These are phyloP conservation scores for Musca vetustissima DNA, from an alignment of 1,140 invertebrate genomes.

Conservation along the genomic window DNA sequence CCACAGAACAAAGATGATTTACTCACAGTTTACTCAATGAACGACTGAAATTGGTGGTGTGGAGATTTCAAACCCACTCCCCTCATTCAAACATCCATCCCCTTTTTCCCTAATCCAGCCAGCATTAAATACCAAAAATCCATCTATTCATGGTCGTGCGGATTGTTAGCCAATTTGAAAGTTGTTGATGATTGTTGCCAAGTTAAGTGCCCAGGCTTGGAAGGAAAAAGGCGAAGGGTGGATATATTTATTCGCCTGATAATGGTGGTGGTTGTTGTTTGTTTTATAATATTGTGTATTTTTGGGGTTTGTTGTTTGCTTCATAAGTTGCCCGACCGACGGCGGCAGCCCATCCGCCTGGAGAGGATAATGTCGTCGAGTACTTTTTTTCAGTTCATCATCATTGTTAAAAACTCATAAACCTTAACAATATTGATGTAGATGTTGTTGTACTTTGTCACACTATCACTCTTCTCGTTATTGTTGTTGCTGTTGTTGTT, in stretches of 20 bases:
- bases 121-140: neutral
- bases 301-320: no score
- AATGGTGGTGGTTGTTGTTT: no score
- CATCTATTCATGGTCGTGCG: neutral
- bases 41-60: neutral
- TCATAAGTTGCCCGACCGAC: no score
- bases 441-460: neutral
- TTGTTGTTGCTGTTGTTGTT: neutral
- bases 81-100: neutral
- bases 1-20: slow-evolving; percentile 1
- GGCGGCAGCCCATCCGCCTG: no score
- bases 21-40: neutral
- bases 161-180: slow-evolving; percentile 4
- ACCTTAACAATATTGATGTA: neutral
- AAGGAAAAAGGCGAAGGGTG: no score
- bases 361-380: no score
- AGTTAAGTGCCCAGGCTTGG: slow-evolving; percentile 12
- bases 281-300: no score
- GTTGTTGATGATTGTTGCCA: slow-evolving; percentile 12
- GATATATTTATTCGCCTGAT: no score
- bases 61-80: neutral
- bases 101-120: no score
- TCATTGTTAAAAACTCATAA: no score
- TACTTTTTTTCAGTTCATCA: no score
- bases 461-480: neutral